A percentile compares a stretch with the other conserved stretches of the same genome.
These are phyloP conservation scores for Drosophila stalkeri DNA, from an alignment of 2,888 invertebrate species.

Conservation along the genomic window DNA sequence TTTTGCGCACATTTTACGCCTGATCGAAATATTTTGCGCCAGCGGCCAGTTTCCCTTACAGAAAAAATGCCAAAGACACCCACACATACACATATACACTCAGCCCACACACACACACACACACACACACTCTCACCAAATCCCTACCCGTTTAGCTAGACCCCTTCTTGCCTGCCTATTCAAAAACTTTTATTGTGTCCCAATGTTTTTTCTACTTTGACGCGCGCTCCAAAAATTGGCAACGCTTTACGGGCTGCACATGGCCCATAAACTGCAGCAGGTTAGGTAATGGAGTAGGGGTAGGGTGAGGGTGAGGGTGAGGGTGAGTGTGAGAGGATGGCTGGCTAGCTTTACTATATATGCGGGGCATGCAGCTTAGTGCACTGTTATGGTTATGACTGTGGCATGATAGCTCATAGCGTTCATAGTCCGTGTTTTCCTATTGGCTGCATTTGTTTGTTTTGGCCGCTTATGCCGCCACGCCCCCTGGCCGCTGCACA, in stretches of 20 bases:
- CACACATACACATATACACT: constrained; percentile 12
- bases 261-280: constrained; percentile 35
- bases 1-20: constrained; percentile 84
- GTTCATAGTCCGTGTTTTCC: constrained; percentile 58
- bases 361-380: constrained; percentile 41
- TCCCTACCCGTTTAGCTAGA: constrained; percentile 9
- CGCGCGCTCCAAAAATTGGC: constrained; percentile 76
- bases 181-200: constrained; percentile 72
- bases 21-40: constrained; percentile 82
- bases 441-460: constrained; percentile 74
- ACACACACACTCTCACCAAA: constrained; percentile 4
- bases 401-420: constrained; percentile 62
- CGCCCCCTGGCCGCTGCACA: constrained; percentile 11
- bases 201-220: constrained; percentile 79
- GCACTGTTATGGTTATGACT: constrained; percentile 67
- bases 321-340: not conserved
- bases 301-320: not conserved
- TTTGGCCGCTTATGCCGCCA: constrained; percentile 41
- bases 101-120: not conserved
- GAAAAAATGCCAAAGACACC: constrained; percentile 66
- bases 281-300: not conserved
- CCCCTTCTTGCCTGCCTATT: constrained; percentile 10
- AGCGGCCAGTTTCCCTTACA: constrained; percentile 34
- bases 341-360: not conserved
- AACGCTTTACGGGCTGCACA: constrained; percentile 61